Percentiles rank a stretch among this genome's conserved stretches.
phyloP scores from a whole-genome alignment of 2,888 invertebrate species.

The Proisotoma minuta region DNA sequence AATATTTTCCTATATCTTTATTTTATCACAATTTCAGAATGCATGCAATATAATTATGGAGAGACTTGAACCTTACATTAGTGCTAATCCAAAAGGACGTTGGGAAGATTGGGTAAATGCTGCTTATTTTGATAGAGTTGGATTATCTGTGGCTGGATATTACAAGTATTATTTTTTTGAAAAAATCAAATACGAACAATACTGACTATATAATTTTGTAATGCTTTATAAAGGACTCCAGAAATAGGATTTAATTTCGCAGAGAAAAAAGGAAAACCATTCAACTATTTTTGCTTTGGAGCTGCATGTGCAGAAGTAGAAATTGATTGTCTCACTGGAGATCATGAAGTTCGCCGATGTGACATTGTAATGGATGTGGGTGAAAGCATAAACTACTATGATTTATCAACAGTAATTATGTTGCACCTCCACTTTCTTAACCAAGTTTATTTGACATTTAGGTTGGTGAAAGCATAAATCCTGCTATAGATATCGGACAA shows the following conservation, averaged over 20 bases:
- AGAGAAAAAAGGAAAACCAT: slow-evolving; percentile 66
- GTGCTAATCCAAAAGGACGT: slow-evolving; percentile 66
- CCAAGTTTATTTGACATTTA: too few relatives aligned
- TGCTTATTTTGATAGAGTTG: slow-evolving; percentile 72
- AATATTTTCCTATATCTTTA: too few relatives aligned
- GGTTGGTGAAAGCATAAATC: slow-evolving; percentile 81
- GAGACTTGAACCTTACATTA: slow-evolving; percentile 68
- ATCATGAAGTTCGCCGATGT: slow-evolving; percentile 75
- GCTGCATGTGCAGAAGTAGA: slow-evolving; percentile 83
- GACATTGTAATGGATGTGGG: slow-evolving; percentile 93
- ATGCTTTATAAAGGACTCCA: slow-evolving; percentile 55
- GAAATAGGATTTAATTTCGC: slow-evolving; percentile 67
- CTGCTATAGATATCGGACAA: slow-evolving; percentile 94
- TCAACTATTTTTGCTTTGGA: slow-evolving; percentile 81
- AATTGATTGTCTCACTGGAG: slow-evolving; percentile 89
- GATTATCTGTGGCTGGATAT: slow-evolving; percentile 77
- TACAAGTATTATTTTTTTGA: slow-evolving; percentile 52
- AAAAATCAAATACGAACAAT: slow-evolving; percentile 7
- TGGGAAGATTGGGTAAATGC: slow-evolving; percentile 80
- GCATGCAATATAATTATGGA: slow-evolving; percentile 72
- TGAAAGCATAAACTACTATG: slow-evolving; percentile 87
- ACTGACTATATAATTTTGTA: neutral
- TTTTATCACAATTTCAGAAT: slow-evolving; percentile 53
- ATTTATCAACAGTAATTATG: too few relatives aligned
- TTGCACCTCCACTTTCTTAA: too few relatives aligned